A percentile compares a stretch with the other conserved stretches of the same genome.
Evolutionary conservation across 2,888 invertebrate genomes (phyloP).

Genomic region (Sisyra nigra): DNA sequence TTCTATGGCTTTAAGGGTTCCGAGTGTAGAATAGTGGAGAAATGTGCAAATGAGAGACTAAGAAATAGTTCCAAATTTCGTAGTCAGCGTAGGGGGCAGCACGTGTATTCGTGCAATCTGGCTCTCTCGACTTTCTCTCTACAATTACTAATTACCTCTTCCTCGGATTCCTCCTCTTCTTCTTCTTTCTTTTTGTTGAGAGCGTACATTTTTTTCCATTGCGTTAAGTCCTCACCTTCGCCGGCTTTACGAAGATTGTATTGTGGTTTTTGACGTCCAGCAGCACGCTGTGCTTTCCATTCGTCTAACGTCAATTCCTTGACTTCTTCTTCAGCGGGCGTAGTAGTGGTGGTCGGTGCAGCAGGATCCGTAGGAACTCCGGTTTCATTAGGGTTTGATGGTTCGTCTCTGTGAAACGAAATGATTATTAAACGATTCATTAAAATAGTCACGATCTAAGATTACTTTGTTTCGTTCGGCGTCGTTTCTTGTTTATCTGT

Average conservation of each 20-base stretch:
- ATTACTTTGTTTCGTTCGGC: neutral
- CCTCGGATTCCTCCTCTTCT: conserved; percentile 39
- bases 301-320: conserved; percentile 86
- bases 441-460: no score
- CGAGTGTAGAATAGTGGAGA: no score
- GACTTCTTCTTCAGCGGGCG: conserved; percentile 53
- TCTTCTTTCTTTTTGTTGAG: conserved; percentile 59
- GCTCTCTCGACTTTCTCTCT: no score
- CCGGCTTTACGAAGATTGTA: conserved; percentile 88
- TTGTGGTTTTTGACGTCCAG: conserved; percentile 64
- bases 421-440: neutral
- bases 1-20: no score
- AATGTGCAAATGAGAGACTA: no score
- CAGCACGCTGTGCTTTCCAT: conserved; percentile 77
- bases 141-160: no score
- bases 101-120: no score
- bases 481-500: neutral
- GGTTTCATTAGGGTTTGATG: conserved; percentile 16
- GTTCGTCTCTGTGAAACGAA: conserved; percentile 19
- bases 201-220: conserved; percentile 85
- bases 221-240: conserved; percentile 78
- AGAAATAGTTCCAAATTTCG: no score
- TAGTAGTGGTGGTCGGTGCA: conserved; percentile 14
- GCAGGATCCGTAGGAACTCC: conserved; percentile 15
- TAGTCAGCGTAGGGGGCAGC: no score